A percentile compares a stretch with the other conserved stretches of the same genome.
These are phyloP conservation scores for Deroplatys truncata DNA, from an alignment of 2,888 invertebrate species.

Conservation along the genomic window DNA sequence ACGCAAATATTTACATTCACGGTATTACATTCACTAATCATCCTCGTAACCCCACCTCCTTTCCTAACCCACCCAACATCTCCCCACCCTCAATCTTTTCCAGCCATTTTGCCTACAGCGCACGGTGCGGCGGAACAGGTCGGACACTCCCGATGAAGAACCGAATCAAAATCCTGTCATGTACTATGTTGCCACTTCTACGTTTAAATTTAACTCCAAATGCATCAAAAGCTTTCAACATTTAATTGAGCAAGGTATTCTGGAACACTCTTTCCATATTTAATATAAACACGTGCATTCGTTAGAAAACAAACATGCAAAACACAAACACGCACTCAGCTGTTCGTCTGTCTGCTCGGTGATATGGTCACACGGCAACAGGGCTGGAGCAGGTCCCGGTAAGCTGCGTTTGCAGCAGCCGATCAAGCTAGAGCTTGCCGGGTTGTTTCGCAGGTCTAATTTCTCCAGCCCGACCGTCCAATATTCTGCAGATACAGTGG, in stretches of 20 bases:
- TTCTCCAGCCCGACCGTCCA: neutral
- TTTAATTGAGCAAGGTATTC: neutral
- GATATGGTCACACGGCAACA: neutral
- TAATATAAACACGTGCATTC: neutral
- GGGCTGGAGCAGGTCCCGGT: neutral
- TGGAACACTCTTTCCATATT: neutral
- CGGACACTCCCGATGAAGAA: conserved; percentile 7
- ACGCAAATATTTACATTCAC: neutral
- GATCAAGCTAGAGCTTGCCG: neutral
- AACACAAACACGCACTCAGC: neutral
- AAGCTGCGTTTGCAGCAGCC: neutral
- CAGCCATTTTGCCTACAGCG: neutral
- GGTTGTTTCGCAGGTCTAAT: conserved; percentile 6
- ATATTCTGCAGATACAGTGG: neutral
- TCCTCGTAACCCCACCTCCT: neutral
- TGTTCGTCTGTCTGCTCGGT: neutral
- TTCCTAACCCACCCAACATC: neutral
- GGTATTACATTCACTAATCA: neutral
- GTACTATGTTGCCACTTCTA: neutral
- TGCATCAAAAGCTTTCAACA: neutral
- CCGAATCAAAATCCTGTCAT: neutral
- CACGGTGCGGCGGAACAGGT: neutral
- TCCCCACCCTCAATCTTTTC: neutral
- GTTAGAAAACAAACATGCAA: no score
- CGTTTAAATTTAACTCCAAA: neutral